Evolutionary conservation across 2,797 vertebrate species (phyloP), one percentile per base, ranked within the genome.

Genomic region (Cyprinodon diabolis): DNA sequence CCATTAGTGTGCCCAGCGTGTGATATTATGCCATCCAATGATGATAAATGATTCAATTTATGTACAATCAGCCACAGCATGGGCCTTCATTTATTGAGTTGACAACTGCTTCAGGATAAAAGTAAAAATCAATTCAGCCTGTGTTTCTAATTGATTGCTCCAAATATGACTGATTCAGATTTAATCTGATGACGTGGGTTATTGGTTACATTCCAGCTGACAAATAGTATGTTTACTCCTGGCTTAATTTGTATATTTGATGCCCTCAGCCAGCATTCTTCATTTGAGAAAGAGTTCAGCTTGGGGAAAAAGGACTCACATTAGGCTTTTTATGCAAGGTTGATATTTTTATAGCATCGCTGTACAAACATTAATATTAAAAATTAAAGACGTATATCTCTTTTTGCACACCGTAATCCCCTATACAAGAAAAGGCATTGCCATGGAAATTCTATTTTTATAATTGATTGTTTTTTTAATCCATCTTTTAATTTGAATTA

Each of bases 1-100:
- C 65, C 57, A 87, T 87, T 75, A 86, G 68, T 66, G 56, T 84
- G 54, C 72, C 25, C 10, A 35, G 66, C 10, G 0, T 75, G 74
- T 35, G 72, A 72, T 76, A 74, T 1, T 17, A 74, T 66, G 72
- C 75, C 69, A 67, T 74, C 60, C 72, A 75, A 68, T 72, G 77
- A 86, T 83, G 77, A 86, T 81, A 80, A 79, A 82, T 78, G 72
- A 84, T 68, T 66, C 74, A 37, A 47, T 84, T 86, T 83, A 80
- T 49, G 57, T 60, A 72, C 81, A 77, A 49, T 58, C 78, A 69
- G 69, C 6, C 70, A 68, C 74, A 83, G 84, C 69, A 69, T 13
- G 49, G 81, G 71, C 47, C 55, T 40, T 63, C 7, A 35, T 60
- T 47, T 21, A 40, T 13, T 47, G 49, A 7, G 48, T 15, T 54